Base-by-base conservation (phyloP, 2,888 invertebrate genomes). In the Agriopis aurantiaria region DNA sequence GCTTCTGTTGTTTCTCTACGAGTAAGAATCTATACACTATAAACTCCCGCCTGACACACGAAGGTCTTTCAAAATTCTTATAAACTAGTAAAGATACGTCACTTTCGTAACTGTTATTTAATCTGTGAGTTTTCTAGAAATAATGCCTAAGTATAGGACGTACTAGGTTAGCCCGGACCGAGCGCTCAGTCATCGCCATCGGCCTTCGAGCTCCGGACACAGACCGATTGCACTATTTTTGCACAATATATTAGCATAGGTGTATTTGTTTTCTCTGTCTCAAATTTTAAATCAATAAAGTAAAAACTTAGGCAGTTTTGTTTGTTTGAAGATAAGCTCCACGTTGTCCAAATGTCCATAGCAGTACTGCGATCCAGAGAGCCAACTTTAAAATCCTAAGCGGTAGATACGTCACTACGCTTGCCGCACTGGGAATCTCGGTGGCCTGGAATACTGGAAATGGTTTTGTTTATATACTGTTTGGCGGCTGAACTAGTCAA, bases 81-180 rank as follows among this genome's bases (percentile, higher is more conserved):
- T 49, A 49, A 51, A 43, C n/a, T 41, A 17, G 56, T 61, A 56
- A 55, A 67, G 23, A 49, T 58, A 58, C 58, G 45, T 33, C 58
- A 48, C 46, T 14, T 11, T 23, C 1, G 41, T 6, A 2, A 48
- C 9, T 58, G 10, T 9, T 41, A 40, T 49, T 14, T 40, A 60
- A 41, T 49, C 60, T 40, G 60, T 49, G 60, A 41, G 46, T 12
- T 41, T 59, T 60, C 49, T 60, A 60, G 56, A 57, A 62, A 57
- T 56, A 53, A 52, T 59, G 23, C 40, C 12, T 55, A 56, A 33
- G 41, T 46, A 46, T 12, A 17, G 10, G 17, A 64, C 8, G 48
- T 40, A 49, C 64, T 33, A 46, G 58, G 46, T 59, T 60, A 60
- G 60, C 62, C 58, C 57, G 62, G 65, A 57, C 33, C 41, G 57